Evolutionary conservation across 1,140 invertebrate species (phyloP).

Genomic region (Chrysopa pallens): DNA sequence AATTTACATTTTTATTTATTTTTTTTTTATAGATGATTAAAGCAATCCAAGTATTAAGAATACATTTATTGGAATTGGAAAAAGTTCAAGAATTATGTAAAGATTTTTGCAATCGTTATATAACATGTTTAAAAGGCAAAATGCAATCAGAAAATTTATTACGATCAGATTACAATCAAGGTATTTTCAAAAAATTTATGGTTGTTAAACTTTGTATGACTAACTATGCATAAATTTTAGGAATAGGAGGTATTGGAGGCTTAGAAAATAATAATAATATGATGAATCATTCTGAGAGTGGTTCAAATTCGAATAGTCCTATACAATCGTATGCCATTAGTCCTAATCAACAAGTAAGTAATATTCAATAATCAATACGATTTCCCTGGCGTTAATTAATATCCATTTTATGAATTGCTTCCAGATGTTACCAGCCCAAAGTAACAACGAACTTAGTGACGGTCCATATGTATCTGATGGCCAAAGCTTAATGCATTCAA

Average conservation of each 20-base stretch:
- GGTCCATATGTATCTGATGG: too few relatives aligned
- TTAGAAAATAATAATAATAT: slow-evolving; percentile 15
- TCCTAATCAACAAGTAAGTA: slow-evolving; percentile 14
- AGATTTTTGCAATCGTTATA: slow-evolving; percentile 92
- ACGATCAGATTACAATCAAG: slow-evolving; percentile 47
- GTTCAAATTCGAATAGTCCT: slow-evolving; percentile 22
- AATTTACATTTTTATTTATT: neutral
- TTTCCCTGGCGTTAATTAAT: too few relatives aligned
- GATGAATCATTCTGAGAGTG: slow-evolving; percentile 20
- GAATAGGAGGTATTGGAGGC: neutral
- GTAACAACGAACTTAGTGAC: too few relatives aligned
- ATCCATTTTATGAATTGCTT: too few relatives aligned
- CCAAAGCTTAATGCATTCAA: too few relatives aligned
- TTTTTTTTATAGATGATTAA: slow-evolving; percentile 72
- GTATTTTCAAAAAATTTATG: slow-evolving; percentile 11
- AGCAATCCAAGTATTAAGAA: slow-evolving; percentile 89
- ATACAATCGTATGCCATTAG: slow-evolving; percentile 20
- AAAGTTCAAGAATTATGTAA: slow-evolving; percentile 95
- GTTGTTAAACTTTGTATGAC: neutral
- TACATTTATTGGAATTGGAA: slow-evolving; percentile 87
- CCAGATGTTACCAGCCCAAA: too few relatives aligned
- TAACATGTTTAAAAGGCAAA: slow-evolving; percentile 87
- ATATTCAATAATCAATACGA: neutral
- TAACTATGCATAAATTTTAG: neutral
- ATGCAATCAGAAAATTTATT: slow-evolving; percentile 90